Conservation (phyloP, 2,797 vertebrate species). For the Oreochromis grahami region DNA sequence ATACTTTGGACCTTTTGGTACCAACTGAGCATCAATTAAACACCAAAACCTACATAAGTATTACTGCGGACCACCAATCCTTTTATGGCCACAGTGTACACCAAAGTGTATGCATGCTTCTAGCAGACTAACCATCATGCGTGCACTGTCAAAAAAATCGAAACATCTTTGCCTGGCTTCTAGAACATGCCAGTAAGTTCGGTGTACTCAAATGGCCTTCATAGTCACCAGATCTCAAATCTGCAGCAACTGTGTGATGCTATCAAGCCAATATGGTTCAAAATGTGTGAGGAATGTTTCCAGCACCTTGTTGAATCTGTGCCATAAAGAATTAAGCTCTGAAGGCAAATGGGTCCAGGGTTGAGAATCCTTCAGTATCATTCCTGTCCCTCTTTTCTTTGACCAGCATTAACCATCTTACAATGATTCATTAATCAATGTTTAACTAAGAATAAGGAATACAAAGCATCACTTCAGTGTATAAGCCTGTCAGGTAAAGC, state of each 20-base stretch:
- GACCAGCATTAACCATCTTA: neutral
- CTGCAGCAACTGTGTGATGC: neutral
- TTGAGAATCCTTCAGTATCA: neutral
- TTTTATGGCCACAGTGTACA: neutral
- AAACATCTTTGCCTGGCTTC: too few relatives aligned
- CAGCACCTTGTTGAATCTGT: neutral
- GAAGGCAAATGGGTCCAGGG: neutral
- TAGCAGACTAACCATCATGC: too few relatives aligned
- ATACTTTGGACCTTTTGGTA: neutral
- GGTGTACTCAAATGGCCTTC: neutral
- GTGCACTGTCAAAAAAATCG: too few relatives aligned
- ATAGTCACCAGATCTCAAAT: neutral
- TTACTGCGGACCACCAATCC: neutral
- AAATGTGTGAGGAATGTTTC: neutral
- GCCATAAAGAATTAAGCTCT: neutral
- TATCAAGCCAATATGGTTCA: neutral
- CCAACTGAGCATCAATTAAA: neutral
- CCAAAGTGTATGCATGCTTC: neutral
- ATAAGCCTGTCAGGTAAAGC: slow-evolving; percentile 18
- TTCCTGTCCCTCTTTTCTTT: neutral
- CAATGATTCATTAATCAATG: neutral
- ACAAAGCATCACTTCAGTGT: neutral
- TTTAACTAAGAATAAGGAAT: neutral
- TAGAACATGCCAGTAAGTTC: neutral
- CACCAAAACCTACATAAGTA: neutral